Evolutionary conservation across 2,888 invertebrate genomes (phyloP), one percentile per base, ranked within the genome.

Genomic region (Eledone cirrhosa): DNA sequence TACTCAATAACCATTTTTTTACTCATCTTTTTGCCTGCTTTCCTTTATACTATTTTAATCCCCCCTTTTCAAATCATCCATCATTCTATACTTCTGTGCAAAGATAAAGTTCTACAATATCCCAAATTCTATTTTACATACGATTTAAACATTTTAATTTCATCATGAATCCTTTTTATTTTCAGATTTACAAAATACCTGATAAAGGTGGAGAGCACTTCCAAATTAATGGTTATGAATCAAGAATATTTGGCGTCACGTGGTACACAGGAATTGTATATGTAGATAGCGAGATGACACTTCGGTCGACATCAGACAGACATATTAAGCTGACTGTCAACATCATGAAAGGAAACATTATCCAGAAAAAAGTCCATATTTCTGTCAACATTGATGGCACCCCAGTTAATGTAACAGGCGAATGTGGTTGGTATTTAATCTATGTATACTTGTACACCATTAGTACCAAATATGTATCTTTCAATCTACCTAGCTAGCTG

Each of bases 221-320:
- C 22, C 31, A 72, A 3, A 41, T 22, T 22, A 19, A n/a, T 22
- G 29, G 29, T 72, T 4, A 33, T 4, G 72, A 41, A 22, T 19
- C 47, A 47, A 48, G 31, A 33, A 72, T 69, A 48, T 84, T 84
- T 63, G 78, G 59, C 19, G 78, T 84, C 22, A 83, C 83, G 1
- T 77, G 78, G 16, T 77, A 79, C 19, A 47, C 41, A 24, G 84
- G 84, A 8, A 83, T 83, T 41, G 79, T 84, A 7, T 84, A 83
- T 53, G 82, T 84, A 22, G 76, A 80, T 19, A 80, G 82, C 63
- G 65, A 78, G 4, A 65, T 29, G 0, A 76, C 67, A 16, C 81
- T 84, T n/a, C 72, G 72, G 11, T n/a, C 41, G 31, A 72, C 22
- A 3, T 41, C 33, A 13, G 19, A 72, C 3, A 72, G 31, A 41